These are phyloP conservation scores for Eristalis intricaria DNA, from an alignment of 2,888 invertebrate genomes.

Conservation along the genomic window DNA sequence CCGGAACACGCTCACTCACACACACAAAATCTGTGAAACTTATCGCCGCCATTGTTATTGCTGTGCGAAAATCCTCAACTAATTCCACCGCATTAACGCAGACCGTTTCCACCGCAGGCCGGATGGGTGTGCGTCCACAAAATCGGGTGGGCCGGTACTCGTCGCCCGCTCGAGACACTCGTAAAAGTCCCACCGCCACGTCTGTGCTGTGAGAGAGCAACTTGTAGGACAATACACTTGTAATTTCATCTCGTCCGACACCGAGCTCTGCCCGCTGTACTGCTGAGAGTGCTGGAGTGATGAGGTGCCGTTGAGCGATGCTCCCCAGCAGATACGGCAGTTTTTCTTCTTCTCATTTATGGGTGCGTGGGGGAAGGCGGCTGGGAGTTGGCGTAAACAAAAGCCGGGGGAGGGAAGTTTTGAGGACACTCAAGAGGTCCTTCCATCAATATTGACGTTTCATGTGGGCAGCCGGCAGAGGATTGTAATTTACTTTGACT, in stretches of 20 bases:
- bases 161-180: constrained; percentile 18
- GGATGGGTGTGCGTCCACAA: neutral
- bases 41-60: constrained; percentile 53
- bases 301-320: neutral
- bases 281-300: neutral
- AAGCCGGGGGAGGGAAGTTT: constrained; percentile 40
- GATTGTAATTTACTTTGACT: constrained; percentile 45
- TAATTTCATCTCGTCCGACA: constrained; percentile 12
- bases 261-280: neutral
- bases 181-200: constrained; percentile 33
- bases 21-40: constrained; percentile 41
- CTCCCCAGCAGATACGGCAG: neutral
- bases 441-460: constrained; percentile 59
- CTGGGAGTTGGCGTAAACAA: constrained; percentile 15
- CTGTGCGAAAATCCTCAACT: constrained; percentile 67
- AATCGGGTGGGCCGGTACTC: neutral
- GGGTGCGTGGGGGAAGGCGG: neutral
- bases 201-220: constrained; percentile 38
- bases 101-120: constrained; percentile 44
- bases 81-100: constrained; percentile 66
- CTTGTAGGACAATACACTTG: constrained; percentile 53
- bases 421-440: constrained; percentile 42
- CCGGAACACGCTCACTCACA: constrained; percentile 20
- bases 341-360: neutral
- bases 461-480: constrained; percentile 3